Percentiles rank a stretch among this genome's conserved stretches.
Evolutionary conservation across 2,888 invertebrate genomes (phyloP).

Genomic region (Nematopogon swammerdamellus): DNA sequence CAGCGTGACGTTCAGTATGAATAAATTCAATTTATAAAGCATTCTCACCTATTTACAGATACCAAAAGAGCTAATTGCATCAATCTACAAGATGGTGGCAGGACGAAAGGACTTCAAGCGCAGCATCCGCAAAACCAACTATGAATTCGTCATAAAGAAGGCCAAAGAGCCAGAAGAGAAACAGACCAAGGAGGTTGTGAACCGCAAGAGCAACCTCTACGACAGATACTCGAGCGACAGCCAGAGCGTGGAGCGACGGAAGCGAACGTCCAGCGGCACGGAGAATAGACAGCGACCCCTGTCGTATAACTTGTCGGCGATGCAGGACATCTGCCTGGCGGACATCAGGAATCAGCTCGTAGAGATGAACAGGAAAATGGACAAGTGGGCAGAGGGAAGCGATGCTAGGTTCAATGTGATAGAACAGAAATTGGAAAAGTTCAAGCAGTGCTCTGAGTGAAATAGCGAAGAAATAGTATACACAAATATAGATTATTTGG

Average conservation of each 20-base stretch:
- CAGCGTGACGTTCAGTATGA: too few relatives aligned
- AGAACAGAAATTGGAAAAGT: slow-evolving; percentile 26
- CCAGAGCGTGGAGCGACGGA: slow-evolving; percentile 39
- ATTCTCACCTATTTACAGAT: slow-evolving; percentile 51
- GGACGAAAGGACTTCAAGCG: slow-evolving; percentile 61
- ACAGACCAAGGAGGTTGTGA: slow-evolving; percentile 23
- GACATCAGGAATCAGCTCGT: slow-evolving; percentile 41
- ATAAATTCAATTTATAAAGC: too few relatives aligned
- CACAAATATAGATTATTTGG: too few relatives aligned
- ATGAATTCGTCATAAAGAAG: slow-evolving; percentile 35
- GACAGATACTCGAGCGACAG: slow-evolving; percentile 41
- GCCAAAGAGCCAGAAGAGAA: slow-evolving; percentile 29
- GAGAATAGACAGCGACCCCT: slow-evolving; percentile 29
- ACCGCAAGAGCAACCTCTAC: slow-evolving; percentile 42
- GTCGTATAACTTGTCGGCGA: slow-evolving; percentile 37
- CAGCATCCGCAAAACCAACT: slow-evolving; percentile 47
- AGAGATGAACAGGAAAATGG: slow-evolving; percentile 38
- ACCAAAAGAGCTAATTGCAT: slow-evolving; percentile 71
- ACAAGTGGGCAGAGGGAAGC: slow-evolving; percentile 32
- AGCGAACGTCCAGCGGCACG: slow-evolving; percentile 27
- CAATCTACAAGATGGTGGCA: slow-evolving; percentile 71
- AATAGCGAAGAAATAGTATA: slow-evolving; percentile 3
- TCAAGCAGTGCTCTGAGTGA: background rate
- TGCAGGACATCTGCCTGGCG: slow-evolving; percentile 49
- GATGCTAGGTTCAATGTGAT: slow-evolving; percentile 26